These are phyloP conservation scores for Pseudachorutes palmiensis DNA, from an alignment of 1,140 invertebrate species.

Conservation along the genomic window DNA sequence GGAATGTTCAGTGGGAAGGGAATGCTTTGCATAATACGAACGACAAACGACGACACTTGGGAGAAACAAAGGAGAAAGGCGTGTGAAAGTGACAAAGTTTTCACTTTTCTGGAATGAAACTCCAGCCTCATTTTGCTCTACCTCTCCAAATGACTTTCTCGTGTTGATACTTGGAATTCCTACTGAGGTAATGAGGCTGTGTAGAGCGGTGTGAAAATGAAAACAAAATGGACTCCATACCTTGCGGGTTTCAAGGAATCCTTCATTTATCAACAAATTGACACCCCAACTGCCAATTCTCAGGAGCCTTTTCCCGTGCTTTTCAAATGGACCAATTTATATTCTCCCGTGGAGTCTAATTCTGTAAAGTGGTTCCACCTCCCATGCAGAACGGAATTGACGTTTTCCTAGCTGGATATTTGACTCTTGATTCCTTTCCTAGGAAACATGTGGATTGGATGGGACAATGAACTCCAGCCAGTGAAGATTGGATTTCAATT, in stretches of 20 bases:
- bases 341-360: not conserved
- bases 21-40: not conserved
- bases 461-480: conserved; percentile 31
- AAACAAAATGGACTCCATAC: not conserved
- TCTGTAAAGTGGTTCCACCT: not conserved
- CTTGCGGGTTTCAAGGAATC: not conserved
- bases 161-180: conserved; percentile 10
- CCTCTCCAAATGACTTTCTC: conserved; percentile 6
- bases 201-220: not conserved
- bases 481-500: conserved; percentile 37
- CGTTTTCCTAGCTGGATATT: not conserved
- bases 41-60: not conserved
- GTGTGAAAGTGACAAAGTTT: conserved; percentile 6
- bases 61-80: not conserved
- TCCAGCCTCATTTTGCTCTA: not conserved
- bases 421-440: conserved; percentile 12
- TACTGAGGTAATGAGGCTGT: not conserved
- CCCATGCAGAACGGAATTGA: not conserved
- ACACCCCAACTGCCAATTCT: too few relatives aligned
- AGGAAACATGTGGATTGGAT: conserved; percentile 37
- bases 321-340: not conserved
- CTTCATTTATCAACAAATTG: conserved; percentile 9
- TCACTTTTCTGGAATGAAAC: not conserved
- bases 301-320: not conserved
- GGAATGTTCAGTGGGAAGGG: too few relatives aligned